These are phyloP conservation scores for Eulemur macaco DNA, from an alignment of 2,113 vertebrate genomes.

Conservation along the genomic window DNA sequence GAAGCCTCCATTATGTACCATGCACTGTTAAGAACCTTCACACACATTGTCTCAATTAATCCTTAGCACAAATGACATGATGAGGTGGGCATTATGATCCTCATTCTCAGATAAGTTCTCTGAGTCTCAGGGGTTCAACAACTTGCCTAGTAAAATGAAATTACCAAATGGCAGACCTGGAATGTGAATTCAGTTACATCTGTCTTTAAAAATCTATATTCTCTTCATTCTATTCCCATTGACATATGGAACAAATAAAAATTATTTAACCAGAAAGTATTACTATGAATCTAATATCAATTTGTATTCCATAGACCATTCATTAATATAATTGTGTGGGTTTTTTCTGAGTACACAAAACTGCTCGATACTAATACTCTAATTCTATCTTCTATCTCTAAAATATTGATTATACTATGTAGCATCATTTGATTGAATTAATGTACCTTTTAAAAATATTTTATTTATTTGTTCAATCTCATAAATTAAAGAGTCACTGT, in stretches of 20 bases:
- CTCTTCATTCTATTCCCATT: not conserved
- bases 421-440: constrained; percentile 31
- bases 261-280: constrained; percentile 50
- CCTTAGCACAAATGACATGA: not conserved
- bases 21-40: not conserved
- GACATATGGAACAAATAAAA: not conserved
- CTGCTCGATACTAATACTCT: not conserved
- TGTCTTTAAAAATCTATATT: not conserved
- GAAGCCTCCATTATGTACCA: not conserved
- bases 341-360: constrained; percentile 35
- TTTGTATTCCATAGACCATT: not conserved
- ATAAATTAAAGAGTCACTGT: constrained; percentile 32
- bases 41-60: not conserved
- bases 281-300: not conserved
- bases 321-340: not conserved
- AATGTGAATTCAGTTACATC: not conserved
- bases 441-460: constrained; percentile 5
- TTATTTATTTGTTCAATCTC: not conserved
- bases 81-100: not conserved
- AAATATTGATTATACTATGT: not conserved
- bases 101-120: not conserved
- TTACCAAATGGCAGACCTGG: not conserved
- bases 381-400: not conserved
- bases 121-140: not conserved
- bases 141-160: not conserved